phyloP scores from a whole-genome alignment of 2,888 invertebrate species.

The Himalopsyche japonica region DNA sequence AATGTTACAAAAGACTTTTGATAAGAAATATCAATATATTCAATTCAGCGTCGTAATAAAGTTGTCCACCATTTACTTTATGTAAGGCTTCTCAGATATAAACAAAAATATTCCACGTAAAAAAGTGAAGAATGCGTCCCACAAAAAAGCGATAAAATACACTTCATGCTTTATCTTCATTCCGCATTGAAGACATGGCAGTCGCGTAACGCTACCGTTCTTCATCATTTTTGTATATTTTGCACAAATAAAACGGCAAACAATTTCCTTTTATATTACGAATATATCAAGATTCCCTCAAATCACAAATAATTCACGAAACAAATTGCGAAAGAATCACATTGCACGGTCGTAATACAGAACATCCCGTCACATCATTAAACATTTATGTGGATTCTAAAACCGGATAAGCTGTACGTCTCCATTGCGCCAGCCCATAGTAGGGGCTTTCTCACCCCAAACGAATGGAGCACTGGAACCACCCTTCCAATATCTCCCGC shows the following conservation, averaged over 20 bases:
- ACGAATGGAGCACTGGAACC: background rate
- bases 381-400: constrained; percentile 40
- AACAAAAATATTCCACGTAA: constrained; percentile 1
- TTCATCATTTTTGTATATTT: background rate
- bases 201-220: background rate
- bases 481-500: constrained; percentile 15
- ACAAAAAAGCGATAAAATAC: background rate
- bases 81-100: background rate
- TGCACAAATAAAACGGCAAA: constrained; percentile 25
- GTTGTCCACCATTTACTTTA: background rate
- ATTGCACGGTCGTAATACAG: constrained; percentile 35
- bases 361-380: constrained; percentile 39
- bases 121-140: constrained; percentile 10
- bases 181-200: background rate
- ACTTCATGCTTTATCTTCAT: background rate
- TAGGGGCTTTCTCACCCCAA: constrained; percentile 4
- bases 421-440: constrained; percentile 5
- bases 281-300: constrained; percentile 31
- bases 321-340: constrained; percentile 40
- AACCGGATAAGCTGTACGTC: constrained; percentile 34
- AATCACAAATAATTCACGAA: constrained; percentile 39
- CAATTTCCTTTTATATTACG: constrained; percentile 26
- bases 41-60: constrained; percentile 1
- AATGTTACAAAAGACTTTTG: background rate
- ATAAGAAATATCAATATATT: background rate